These are phyloP conservation scores for Syrrhaptes paradoxus DNA, from an alignment of 2,113 vertebrate species.

Conservation along the genomic window DNA sequence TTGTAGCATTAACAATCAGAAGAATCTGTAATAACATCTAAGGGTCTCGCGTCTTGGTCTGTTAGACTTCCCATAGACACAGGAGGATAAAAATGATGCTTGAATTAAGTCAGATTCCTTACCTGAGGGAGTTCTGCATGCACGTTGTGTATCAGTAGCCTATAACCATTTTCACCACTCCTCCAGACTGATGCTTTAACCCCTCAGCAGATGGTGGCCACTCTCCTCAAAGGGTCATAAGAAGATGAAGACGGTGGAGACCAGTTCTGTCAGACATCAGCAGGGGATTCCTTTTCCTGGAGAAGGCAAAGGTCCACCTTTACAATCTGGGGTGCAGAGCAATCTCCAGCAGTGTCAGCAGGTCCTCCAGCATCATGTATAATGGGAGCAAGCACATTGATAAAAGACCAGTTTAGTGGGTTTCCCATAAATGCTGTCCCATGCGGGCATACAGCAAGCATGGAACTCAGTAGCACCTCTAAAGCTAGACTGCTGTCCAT, in stretches of 20 bases:
- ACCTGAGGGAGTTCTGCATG: not conserved
- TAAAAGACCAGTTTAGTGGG: not conserved
- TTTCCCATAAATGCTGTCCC: not conserved
- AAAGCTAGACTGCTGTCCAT: not conserved
- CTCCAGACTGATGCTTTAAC: not conserved
- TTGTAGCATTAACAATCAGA: not conserved
- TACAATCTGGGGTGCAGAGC: not conserved
- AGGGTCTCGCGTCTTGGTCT: not conserved
- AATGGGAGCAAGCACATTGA: not conserved
- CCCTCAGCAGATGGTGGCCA: not conserved
- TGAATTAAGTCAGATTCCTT: not conserved
- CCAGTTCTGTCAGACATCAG: not conserved
- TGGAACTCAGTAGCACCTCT: not conserved
- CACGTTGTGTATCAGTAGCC: not conserved
- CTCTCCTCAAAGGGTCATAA: rapidly evolving
- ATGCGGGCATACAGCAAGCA: rapidly evolving
- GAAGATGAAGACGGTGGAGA: not conserved
- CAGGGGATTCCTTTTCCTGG: not conserved
- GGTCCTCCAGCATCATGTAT: not conserved
- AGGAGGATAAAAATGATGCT: not conserved
- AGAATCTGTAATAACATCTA: not conserved
- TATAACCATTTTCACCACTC: not conserved
- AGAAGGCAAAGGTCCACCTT: not conserved
- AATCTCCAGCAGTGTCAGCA: not conserved
- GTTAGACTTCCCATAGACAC: not conserved